Evolutionary conservation across 2,888 invertebrate genomes (phyloP), one percentile per base, ranked within the genome.

Genomic region (Luffia ferchaultella): DNA sequence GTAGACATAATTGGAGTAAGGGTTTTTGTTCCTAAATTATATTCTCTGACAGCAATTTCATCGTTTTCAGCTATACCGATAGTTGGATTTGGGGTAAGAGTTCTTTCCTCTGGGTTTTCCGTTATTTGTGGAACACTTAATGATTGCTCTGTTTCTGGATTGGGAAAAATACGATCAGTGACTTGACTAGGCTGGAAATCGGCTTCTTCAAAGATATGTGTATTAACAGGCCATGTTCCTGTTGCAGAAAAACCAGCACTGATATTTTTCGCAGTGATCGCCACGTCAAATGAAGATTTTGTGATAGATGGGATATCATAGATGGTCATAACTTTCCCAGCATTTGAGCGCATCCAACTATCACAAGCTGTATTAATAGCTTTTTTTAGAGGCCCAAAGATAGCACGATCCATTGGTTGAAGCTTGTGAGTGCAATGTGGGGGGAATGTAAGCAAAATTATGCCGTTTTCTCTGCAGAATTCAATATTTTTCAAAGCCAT

Each of bases 351-450:
- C 55, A 68, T 60, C 67, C 67, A 70, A 16, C 55, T 54, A 46
- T 64, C 63, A 50, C 57, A 57, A 41, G 62, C 57, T 18, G 57
- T 54, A 48, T 65, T 65, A 45, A 61, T 52, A 46, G 55, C 56
- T 45, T 57, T 63, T 54, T 68, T 70, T 19, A 67, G 55, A 20
- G 66, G 65, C 2, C 66, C 63, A 57, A 59, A 67, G 1, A 65
- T 58, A 18, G 59, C 54, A 19, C 61, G 50, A 54, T 69, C 64
- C n/a, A 65, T 46, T 20, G 65, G 68, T 52, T 70, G 68, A 18
- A 70, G 50, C 49, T 61, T 64, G 50, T 70, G 70, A 5, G 61
- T 60, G 52, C 65, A 65, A 51, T 70, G 68, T 12, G 66, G 65
- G 3, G 65, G 63, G 63, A 66, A 61, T 16, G 62, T 58, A 12